Base-by-base conservation (phyloP, 1,140 invertebrate genomes). In the Charaxes varanes region DNA sequence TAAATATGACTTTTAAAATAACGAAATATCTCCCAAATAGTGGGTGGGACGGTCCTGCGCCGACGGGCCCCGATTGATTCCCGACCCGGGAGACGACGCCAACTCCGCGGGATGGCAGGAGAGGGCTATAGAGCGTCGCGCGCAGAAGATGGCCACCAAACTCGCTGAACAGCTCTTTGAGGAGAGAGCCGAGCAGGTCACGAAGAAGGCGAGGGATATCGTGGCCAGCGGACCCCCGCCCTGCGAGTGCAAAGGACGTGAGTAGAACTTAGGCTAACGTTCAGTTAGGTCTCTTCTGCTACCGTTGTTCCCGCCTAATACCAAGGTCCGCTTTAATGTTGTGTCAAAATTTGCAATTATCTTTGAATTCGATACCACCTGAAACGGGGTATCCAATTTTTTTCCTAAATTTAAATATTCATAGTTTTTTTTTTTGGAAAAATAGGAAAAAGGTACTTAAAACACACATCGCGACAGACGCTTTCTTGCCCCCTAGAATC, bases 11-110 rank as follows among this genome's bases (percentile, higher is more conserved):
- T n/a, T n/a, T n/a, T n/a, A n/a, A n/a, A n/a, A n/a, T n/a, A n/a
- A n/a, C n/a, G n/a, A n/a, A n/a, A n/a, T n/a, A n/a, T n/a, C n/a
- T n/a, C n/a, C n/a, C n/a, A n/a, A n/a, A n/a, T 30, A 82, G 74
- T 82, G 74, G 74, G 61, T 76, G 22, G 73, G 78, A 16, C 41
- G 36, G 30, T 58, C 56, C 10, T 81, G 77, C 42, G 66, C 61
- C 3, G 77, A 81, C 23, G 16, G 32, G 22, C 24, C 32, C n/a
- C 51, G 45, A 17, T 3, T 37, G 8, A 53, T 27, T 10, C 38
- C 45, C 3, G 50, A 53, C 6, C 33, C 42, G 0, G 27, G 17
- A 4, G 51, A 50, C 2, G 40, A 27, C 0, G 41, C 61, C 3
- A 27, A 26, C n/a, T n/a, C n/a, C 7, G 56, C 60, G 12, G 59